Evolutionary conservation across 2,113 vertebrate genomes (phyloP).

Genomic region (Cinclus cinclus): DNA sequence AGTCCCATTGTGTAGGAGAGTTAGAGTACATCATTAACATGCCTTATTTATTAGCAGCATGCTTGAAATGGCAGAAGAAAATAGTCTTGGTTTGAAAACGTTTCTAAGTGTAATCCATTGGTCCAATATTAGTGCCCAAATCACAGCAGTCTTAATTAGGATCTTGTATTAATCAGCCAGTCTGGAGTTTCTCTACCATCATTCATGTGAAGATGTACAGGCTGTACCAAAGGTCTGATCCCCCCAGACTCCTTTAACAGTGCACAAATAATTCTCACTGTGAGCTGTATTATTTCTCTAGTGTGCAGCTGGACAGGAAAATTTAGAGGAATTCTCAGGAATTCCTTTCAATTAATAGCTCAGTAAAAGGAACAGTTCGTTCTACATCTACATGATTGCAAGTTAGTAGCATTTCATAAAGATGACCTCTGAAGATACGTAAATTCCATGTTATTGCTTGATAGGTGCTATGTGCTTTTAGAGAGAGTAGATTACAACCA

Average conservation of each 20-base stretch:
- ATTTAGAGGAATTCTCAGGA: background rate
- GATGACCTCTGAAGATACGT: background rate
- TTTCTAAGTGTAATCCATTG: background rate
- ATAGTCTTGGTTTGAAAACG: background rate
- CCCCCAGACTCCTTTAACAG: background rate
- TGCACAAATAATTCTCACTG: background rate
- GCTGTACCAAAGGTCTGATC: background rate
- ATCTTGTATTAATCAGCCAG: background rate
- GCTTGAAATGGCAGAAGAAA: background rate
- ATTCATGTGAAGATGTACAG: background rate
- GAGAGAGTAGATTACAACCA: background rate
- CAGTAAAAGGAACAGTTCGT: background rate
- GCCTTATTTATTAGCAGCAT: accelerated
- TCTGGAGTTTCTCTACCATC: background rate
- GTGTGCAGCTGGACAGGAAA: background rate
- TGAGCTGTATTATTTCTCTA: background rate
- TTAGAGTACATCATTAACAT: accelerated
- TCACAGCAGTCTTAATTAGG: background rate
- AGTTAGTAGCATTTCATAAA: background rate
- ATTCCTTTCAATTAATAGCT: background rate
- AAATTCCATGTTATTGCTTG: background rate
- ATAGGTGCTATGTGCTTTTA: background rate
- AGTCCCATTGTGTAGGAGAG: background rate
- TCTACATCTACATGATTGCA: background rate
- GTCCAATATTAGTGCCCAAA: background rate